Percentiles rank a stretch among this genome's conserved stretches.
These are phyloP conservation scores for Motacilla tschutschensis DNA, from an alignment of 2,113 vertebrate genomes.

Conservation along the genomic window DNA sequence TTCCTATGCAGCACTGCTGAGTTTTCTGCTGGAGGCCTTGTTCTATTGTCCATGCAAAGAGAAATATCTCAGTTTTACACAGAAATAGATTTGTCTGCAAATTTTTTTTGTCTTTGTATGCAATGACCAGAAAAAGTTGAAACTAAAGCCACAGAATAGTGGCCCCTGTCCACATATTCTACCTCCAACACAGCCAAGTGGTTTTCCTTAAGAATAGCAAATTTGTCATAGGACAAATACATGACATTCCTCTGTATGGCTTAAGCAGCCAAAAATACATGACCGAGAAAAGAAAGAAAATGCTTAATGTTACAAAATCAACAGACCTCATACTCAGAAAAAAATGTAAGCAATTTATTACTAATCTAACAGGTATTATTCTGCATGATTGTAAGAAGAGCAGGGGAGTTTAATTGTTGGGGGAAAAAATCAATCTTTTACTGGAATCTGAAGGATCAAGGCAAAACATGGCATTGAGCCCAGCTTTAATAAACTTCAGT, in stretches of 20 bases:
- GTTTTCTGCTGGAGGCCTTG: background rate
- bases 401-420: background rate
- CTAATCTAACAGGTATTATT: slow-evolving; percentile 11
- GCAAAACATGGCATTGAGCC: slow-evolving; percentile 15
- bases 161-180: background rate
- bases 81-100: slow-evolving; percentile 3
- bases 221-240: background rate
- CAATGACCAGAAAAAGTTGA: background rate
- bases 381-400: background rate
- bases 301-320: slow-evolving; percentile 31
- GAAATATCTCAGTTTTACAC: background rate
- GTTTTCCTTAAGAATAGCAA: slow-evolving; percentile 18
- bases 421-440: background rate
- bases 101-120: background rate
- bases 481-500: slow-evolving; percentile 30
- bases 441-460: slow-evolving; percentile 9
- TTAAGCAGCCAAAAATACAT: slow-evolving; percentile 2
- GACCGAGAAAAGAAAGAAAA: slow-evolving; percentile 31
- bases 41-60: background rate
- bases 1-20: background rate
- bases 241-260: background rate
- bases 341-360: slow-evolving; percentile 37
- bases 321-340: background rate
- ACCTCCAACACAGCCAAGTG: background rate
- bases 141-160: slow-evolving; percentile 3